Conservation (phyloP, 2,888 invertebrate genomes). For the Subacronicta megacephala region DNA sequence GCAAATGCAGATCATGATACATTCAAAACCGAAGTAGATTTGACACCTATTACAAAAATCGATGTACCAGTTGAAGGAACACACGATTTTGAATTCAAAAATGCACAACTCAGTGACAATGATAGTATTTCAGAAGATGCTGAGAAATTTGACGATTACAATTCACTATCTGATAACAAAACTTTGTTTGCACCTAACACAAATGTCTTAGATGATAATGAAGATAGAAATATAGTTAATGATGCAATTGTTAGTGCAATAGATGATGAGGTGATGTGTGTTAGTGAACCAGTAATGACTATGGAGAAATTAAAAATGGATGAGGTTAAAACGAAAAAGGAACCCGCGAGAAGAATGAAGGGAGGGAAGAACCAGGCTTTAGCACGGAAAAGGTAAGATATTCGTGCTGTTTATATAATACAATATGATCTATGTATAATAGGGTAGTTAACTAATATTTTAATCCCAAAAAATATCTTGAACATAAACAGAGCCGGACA, state of each 20-base stretch:
- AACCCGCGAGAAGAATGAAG: background rate
- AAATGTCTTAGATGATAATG: background rate
- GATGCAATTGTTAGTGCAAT: background rate
- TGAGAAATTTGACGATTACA: background rate
- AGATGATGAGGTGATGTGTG: background rate
- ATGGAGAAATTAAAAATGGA: background rate
- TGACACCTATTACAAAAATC: conserved; percentile 23
- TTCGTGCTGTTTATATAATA: no score
- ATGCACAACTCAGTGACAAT: conserved; percentile 57
- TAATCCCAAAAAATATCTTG: no score
- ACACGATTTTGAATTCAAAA: conserved; percentile 58
- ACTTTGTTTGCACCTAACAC: no score
- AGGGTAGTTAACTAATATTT: no score
- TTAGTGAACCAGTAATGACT: background rate
- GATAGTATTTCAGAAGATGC: background rate
- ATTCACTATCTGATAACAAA: no score
- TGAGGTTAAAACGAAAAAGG: background rate
- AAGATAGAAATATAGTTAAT: background rate
- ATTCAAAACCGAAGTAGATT: conserved; percentile 24
- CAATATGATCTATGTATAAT: no score
- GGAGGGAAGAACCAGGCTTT: background rate
- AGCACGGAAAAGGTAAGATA: background rate
- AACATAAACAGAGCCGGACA: no score
- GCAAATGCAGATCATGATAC: accelerated
- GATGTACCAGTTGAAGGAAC: conserved; percentile 21